These are phyloP conservation scores for Trachymyrmex cornetzi DNA, from an alignment of 1,140 invertebrate species.

Conservation along the genomic window DNA sequence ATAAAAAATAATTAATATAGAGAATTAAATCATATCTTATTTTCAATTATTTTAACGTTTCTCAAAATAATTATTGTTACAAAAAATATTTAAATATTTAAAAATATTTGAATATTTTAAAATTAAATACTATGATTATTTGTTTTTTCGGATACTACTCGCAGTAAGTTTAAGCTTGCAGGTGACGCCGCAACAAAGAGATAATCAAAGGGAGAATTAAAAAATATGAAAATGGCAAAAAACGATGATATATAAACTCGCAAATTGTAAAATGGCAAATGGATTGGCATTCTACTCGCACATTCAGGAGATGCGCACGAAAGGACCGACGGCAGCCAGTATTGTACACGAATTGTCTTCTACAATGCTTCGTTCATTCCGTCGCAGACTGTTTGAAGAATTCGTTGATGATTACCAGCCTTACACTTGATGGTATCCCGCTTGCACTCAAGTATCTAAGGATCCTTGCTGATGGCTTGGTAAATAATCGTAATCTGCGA, in stretches of 20 bases:
- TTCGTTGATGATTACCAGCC: slow-evolving; percentile 62
- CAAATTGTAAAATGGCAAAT: slow-evolving; percentile 34
- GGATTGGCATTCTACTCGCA: slow-evolving; percentile 50
- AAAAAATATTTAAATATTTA: background rate
- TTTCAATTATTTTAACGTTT: background rate
- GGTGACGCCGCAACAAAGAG: slow-evolving; percentile 44
- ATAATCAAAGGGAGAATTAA: background rate
- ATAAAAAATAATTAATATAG: background rate
- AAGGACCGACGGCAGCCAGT: slow-evolving; percentile 55
- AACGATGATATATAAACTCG: background rate
- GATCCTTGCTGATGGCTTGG: slow-evolving; percentile 66
- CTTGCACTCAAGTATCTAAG: slow-evolving; percentile 66
- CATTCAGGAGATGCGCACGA: slow-evolving; percentile 56
- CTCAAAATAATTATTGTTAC: background rate
- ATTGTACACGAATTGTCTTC: slow-evolving; percentile 72
- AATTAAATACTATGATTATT: background rate
- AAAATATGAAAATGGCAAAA: background rate
- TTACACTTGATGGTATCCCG: slow-evolving; percentile 73
- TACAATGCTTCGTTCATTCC: slow-evolving; percentile 73
- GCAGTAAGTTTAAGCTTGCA: slow-evolving; percentile 68
- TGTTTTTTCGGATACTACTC: slow-evolving; percentile 64
- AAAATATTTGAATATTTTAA: background rate
- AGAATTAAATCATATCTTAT: slow-evolving; percentile 5
- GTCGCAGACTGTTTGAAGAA: slow-evolving; percentile 65
- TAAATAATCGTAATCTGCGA: slow-evolving; percentile 62